Percentiles rank a stretch among this genome's conserved stretches.
Conservation (phyloP, 2,888 invertebrate genomes). For the Lepidochrysops patricia region DNA sequence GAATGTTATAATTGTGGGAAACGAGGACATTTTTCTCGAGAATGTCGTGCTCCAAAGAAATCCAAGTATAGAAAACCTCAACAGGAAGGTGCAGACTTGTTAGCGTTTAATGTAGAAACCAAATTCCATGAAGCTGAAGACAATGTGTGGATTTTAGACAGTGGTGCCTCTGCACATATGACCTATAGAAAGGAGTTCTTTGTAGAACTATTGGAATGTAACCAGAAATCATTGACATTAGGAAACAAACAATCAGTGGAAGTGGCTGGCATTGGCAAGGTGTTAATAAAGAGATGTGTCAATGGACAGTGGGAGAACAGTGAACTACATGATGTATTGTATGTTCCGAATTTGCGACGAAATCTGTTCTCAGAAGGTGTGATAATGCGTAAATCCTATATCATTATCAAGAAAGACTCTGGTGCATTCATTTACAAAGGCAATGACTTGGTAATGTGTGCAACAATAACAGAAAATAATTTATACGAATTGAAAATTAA, state of each 20-base stretch:
- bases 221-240: conserved; percentile 23
- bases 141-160: conserved; percentile 23
- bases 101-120: conserved; percentile 26
- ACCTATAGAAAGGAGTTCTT: conserved; percentile 25
- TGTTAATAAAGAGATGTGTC: conserved; percentile 27
- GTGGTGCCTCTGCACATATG: conserved; percentile 30
- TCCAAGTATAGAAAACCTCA: not conserved
- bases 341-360: conserved; percentile 21
- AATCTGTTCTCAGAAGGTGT: conserved; percentile 22
- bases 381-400: not conserved
- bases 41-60: too few relatives aligned
- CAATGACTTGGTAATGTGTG: conserved; percentile 20
- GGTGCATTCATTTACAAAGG: conserved; percentile 18
- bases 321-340: conserved; percentile 22
- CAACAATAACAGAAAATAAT: conserved; percentile 19
- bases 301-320: conserved; percentile 27
- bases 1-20: too few relatives aligned
- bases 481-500: conserved; percentile 23
- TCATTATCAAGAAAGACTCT: not conserved
- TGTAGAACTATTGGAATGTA: conserved; percentile 19
- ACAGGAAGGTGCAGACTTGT: conserved; percentile 19
- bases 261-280: conserved; percentile 26
- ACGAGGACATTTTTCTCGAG: too few relatives aligned
- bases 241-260: conserved; percentile 26
- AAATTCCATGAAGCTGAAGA: too few relatives aligned